Evolutionary conservation across 2,888 invertebrate species (phyloP).

Genomic region (Noctua fimbriata): DNA sequence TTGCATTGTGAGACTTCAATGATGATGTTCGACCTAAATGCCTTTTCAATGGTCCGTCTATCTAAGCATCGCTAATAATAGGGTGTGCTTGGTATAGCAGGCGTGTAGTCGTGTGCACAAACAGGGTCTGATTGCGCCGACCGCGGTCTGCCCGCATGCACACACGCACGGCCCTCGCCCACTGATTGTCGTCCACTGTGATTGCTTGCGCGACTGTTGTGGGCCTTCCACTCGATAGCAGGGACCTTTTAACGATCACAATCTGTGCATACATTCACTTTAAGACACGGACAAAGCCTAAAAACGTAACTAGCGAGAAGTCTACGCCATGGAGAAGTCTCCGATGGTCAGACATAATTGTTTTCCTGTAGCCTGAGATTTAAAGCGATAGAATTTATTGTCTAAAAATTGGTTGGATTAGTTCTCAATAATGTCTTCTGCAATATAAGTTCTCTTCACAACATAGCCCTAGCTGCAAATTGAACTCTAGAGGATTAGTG

Average conservation of each 20-base stretch:
- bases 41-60: neutral
- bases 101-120: slow-evolving; percentile 16
- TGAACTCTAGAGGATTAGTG: slow-evolving; percentile 1
- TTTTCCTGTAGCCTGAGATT: neutral
- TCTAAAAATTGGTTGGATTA: neutral
- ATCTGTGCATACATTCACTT: neutral
- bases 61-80: neutral
- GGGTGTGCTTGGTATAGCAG: neutral
- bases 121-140: slow-evolving; percentile 53
- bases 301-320: neutral
- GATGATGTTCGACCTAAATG: neutral
- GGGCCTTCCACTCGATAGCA: neutral
- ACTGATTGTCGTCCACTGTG: slow-evolving; percentile 13
- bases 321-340: neutral
- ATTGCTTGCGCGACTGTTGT: slow-evolving; percentile 6
- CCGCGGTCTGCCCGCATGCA: slow-evolving; percentile 30
- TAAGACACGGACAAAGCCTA: neutral
- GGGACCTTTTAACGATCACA: neutral
- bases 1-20: neutral
- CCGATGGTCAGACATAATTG: neutral
- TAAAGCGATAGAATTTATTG: neutral
- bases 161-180: neutral
- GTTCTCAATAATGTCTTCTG: neutral
- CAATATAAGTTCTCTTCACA: neutral
- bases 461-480: neutral